Conservation (phyloP, 2,797 vertebrate genomes). For the Labroides dimidiatus region DNA sequence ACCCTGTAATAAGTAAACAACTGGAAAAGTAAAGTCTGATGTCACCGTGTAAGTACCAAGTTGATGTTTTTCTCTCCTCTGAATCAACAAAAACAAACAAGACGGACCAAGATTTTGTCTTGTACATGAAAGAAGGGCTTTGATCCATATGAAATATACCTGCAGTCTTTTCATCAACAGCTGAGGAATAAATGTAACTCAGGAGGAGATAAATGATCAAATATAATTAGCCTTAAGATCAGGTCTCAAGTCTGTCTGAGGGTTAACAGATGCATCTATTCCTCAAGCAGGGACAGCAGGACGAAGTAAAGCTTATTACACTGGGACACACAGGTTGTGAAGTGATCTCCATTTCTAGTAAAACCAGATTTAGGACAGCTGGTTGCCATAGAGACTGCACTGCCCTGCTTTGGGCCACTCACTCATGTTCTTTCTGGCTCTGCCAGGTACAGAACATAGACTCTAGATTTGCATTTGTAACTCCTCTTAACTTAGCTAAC, state of each 20-base stretch:
- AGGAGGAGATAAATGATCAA: too few relatives aligned
- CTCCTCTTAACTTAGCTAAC: background rate
- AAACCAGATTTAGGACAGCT: constrained; percentile 44
- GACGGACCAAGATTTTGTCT: too few relatives aligned
- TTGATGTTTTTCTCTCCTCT: too few relatives aligned
- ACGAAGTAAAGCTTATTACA: constrained; percentile 39
- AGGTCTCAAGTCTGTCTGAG: background rate
- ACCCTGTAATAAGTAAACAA: too few relatives aligned
- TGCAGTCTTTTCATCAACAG: too few relatives aligned
- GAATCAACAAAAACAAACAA: too few relatives aligned
- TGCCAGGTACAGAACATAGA: constrained; percentile 15
- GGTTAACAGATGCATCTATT: background rate
- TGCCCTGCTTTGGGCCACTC: constrained; percentile 37
- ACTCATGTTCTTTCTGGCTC: constrained; percentile 6
- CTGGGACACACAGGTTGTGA: constrained; percentile 10
- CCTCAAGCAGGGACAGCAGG: constrained; percentile 13
- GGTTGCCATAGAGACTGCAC: constrained; percentile 55
- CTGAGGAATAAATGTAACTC: too few relatives aligned
- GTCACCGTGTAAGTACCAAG: too few relatives aligned
- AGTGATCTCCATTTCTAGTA: constrained; percentile 15
- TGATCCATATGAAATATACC: too few relatives aligned
- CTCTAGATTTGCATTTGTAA: background rate
- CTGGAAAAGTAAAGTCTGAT: too few relatives aligned
- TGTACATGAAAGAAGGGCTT: too few relatives aligned
- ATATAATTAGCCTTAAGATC: background rate